Evolutionary conservation across 2,797 vertebrate genomes (phyloP).

Genomic region (Myiothlypis chrysogaster): DNA sequence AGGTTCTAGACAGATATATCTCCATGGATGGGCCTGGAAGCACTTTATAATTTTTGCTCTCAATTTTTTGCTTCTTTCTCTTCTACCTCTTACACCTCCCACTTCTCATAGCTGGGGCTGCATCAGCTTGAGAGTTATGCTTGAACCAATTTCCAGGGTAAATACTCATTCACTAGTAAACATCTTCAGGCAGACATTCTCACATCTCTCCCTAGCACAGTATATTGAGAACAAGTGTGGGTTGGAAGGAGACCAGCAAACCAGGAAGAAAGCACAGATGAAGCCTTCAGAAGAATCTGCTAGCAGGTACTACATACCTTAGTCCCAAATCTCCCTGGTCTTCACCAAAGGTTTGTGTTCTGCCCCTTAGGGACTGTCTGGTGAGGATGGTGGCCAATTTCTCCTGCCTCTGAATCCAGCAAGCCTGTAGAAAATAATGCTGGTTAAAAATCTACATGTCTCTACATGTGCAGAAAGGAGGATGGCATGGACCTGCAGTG

Average conservation of each 20-base stretch:
- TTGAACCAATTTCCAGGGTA: not conserved
- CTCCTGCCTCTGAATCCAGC: not conserved
- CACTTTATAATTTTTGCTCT: not conserved
- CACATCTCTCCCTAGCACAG: not conserved
- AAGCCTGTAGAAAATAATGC: not conserved
- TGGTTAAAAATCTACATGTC: not conserved
- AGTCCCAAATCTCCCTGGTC: not conserved
- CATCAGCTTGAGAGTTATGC: not conserved
- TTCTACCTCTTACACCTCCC: not conserved
- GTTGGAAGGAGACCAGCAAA: not conserved
- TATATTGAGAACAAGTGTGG: not conserved
- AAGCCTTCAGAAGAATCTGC: not conserved
- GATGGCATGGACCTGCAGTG: not conserved
- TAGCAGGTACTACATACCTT: not conserved
- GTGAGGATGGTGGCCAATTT: not conserved
- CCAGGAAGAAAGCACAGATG: not conserved
- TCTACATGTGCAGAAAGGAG: not conserved
- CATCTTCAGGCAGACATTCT: not conserved
- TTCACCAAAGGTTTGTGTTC: not conserved
- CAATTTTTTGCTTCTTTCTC: not conserved
- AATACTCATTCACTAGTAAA: not conserved
- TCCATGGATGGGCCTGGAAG: not conserved
- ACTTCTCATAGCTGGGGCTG: not conserved
- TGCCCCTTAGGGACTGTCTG: not conserved
- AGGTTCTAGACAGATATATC: not conserved